Conservation (phyloP, 2,113 vertebrate genomes). For the Aegypius monachus region DNA sequence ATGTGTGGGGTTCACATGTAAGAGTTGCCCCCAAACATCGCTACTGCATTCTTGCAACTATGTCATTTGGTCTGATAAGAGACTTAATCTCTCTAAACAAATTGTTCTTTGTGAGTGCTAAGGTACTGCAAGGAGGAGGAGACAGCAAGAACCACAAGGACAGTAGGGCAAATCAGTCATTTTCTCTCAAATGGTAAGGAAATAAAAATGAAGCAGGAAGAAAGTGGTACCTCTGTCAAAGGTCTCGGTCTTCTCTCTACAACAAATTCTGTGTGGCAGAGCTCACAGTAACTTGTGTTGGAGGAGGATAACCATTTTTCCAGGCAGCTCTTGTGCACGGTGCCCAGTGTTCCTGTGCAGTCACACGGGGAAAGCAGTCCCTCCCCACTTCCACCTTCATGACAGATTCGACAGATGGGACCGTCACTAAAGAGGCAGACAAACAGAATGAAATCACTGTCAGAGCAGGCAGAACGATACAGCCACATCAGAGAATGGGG, state of each 20-base stretch:
- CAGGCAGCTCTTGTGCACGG: conserved; percentile 95
- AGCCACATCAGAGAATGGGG: accelerated
- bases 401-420: conserved; percentile 96
- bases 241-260: conserved; percentile 89
- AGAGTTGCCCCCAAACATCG: not conserved
- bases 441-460: not conserved
- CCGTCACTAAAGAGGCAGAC: conserved; percentile 78
- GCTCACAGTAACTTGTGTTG: conserved; percentile 97
- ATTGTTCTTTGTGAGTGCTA: not conserved
- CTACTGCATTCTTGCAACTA: not conserved
- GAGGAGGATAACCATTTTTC: conserved; percentile 97
- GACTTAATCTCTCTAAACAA: not conserved
- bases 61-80: not conserved
- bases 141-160: not conserved
- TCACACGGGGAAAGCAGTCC: conserved; percentile 88
- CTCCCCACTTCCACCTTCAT: conserved; percentile 87
- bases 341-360: conserved; percentile 91
- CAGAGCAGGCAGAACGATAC: not conserved
- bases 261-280: conserved; percentile 94
- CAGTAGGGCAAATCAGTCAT: not conserved
- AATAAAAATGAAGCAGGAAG: not conserved
- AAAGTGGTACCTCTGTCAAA: conserved; percentile 87
- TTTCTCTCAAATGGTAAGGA: not conserved
- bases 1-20: accelerated
- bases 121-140: not conserved